Evolutionary conservation across 2,113 vertebrate genomes (phyloP).

Genomic region (Lagenorhynchus albirostris): DNA sequence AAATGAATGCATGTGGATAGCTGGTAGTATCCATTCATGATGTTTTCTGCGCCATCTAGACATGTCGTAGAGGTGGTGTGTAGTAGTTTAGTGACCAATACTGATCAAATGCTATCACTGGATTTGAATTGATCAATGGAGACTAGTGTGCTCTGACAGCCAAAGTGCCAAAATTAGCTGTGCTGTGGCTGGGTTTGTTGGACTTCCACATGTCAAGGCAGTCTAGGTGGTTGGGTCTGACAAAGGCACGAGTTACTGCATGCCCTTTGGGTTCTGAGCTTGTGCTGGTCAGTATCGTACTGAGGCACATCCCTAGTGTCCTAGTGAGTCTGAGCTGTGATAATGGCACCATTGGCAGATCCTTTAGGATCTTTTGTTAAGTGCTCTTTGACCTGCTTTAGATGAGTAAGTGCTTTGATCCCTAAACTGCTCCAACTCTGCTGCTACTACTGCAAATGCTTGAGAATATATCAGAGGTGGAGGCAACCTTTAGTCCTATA

Average conservation of each 20-base stretch:
- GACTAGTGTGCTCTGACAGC: background rate
- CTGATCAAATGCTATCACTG: background rate
- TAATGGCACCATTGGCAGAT: background rate
- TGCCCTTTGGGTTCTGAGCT: background rate
- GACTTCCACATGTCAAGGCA: background rate
- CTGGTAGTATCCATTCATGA: background rate
- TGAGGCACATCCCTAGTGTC: background rate
- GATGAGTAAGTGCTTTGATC: background rate
- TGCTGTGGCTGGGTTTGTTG: background rate
- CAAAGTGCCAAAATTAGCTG: background rate
- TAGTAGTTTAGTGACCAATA: background rate
- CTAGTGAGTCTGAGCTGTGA: background rate
- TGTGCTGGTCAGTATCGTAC: background rate
- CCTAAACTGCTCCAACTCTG: background rate
- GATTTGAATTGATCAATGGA: background rate
- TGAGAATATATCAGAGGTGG: background rate
- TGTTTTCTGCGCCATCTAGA: background rate
- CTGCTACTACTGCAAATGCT: background rate
- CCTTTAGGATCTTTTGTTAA: background rate
- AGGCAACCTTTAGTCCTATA: background rate
- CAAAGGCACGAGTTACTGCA: background rate
- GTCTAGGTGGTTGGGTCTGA: background rate
- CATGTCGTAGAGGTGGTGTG: background rate
- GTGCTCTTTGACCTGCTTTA: background rate
- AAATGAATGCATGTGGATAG: background rate